Evolutionary conservation across 2,113 vertebrate species (phyloP).

Genomic region (Cryptomyrus ogoouensis): DNA sequence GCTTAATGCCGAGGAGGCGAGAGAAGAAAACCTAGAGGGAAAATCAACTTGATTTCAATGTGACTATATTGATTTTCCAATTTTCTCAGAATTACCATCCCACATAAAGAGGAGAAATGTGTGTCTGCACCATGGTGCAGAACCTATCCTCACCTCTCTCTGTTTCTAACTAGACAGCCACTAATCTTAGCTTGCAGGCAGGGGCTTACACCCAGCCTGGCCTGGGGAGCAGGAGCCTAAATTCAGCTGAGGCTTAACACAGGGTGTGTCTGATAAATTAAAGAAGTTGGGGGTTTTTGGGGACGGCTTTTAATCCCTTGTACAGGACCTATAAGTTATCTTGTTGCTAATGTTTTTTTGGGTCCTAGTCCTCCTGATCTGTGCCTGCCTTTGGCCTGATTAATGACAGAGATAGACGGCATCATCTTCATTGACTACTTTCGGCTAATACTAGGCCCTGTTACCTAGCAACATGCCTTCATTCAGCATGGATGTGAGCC

Average conservation of each 20-base stretch:
- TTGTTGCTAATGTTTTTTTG: neutral
- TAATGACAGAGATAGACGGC: neutral
- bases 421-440: neutral
- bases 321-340: neutral
- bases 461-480: slow-evolving; percentile 14
- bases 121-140: neutral
- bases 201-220: neutral
- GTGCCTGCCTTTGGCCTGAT: neutral
- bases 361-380: neutral
- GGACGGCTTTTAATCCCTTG: neutral
- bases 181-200: slow-evolving; percentile 14
- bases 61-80: slow-evolving; percentile 55
- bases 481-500: neutral
- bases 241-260: neutral
- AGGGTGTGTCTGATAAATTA: slow-evolving; percentile 10
- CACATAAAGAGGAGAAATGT: neutral
- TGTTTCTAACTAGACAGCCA: slow-evolving; percentile 1
- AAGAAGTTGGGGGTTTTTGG: neutral
- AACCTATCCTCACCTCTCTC: neutral
- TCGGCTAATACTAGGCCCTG: neutral
- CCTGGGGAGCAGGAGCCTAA: neutral
- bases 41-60: slow-evolving; percentile 21
- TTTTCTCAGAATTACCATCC: slow-evolving; percentile 49
- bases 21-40: neutral
- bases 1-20: slow-evolving; percentile 39